phyloP scores from a whole-genome alignment of 30 jellyfish, hydroid and myxozoan species.

The Clytia hemisphaerica region DNA sequence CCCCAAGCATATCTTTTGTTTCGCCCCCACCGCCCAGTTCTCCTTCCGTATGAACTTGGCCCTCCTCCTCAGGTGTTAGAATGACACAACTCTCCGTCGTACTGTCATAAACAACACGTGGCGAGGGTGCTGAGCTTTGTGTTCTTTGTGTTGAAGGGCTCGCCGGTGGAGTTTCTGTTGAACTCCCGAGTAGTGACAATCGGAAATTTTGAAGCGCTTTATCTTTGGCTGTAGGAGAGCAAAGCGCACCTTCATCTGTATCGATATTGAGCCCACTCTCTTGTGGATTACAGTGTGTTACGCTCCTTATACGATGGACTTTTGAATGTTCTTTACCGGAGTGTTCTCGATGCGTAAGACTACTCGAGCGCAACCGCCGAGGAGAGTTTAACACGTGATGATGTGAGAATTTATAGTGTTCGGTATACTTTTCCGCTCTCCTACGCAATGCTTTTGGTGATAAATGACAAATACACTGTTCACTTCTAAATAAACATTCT shows the following conservation, averaged over 20 bases:
- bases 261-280: too few relatives aligned
- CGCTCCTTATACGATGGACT: not conserved
- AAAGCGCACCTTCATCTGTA: not conserved
- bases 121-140: not conserved
- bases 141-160: not conserved
- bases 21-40: not conserved
- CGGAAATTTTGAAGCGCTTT: too few relatives aligned
- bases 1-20: not conserved
- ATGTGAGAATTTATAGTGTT: constrained; percentile 13
- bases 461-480: constrained; percentile 12
- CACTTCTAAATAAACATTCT: constrained; percentile 23
- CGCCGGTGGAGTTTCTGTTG: too few relatives aligned
- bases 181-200: too few relatives aligned
- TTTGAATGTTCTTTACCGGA: constrained; percentile 10
- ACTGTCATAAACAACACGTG: constrained; percentile 1
- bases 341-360: not conserved
- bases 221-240: not conserved
- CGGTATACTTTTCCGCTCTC: not conserved
- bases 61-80: not conserved
- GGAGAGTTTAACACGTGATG: too few relatives aligned
- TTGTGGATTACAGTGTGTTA: not conserved
- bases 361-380: too few relatives aligned
- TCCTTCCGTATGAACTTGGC: too few relatives aligned
- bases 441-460: not conserved
- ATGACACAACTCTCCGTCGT: constrained; percentile 7